Evolutionary conservation across 2,797 vertebrate species (phyloP).

Genomic region (Muraenolepis orangiensis): DNA sequence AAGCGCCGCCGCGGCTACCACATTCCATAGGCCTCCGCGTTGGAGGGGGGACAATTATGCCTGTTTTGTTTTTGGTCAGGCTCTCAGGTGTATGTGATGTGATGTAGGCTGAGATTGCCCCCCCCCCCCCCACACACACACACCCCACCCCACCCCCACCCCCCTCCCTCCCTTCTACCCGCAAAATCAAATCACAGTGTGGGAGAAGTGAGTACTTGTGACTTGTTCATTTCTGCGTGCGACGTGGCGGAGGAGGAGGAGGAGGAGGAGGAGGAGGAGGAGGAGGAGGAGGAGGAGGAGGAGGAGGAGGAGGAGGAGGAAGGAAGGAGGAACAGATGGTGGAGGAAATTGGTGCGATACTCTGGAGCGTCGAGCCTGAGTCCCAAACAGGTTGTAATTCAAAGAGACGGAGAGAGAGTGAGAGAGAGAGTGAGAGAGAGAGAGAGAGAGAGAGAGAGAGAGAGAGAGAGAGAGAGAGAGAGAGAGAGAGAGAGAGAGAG

Average conservation of each 20-base stretch:
- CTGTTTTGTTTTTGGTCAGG: slow-evolving; percentile 45
- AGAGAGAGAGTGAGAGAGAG: no score
- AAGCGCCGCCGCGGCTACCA: slow-evolving; percentile 28
- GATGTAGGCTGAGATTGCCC: slow-evolving; percentile 26
- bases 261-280: neutral
- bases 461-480: no score
- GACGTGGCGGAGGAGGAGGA: slow-evolving; percentile 42
- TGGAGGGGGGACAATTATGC: slow-evolving; percentile 53
- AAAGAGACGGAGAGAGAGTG: neutral
- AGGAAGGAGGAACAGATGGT: neutral
- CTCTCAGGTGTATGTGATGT: slow-evolving; percentile 35
- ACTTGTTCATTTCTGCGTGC: slow-evolving; percentile 52
- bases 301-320: slow-evolving; percentile 21
- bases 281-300: slow-evolving; percentile 24
- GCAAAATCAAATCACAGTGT: slow-evolving; percentile 56
- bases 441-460: no score
- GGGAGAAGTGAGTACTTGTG: slow-evolving; percentile 53
- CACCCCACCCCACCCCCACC: slow-evolving; percentile 43
- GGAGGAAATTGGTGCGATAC: neutral
- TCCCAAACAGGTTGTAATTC: neutral
- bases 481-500: no score
- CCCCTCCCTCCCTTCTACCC: slow-evolving; percentile 43
- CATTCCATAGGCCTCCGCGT: slow-evolving; percentile 27
- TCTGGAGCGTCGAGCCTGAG: neutral
- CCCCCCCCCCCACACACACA: slow-evolving; percentile 48